Percentiles rank a stretch among this genome's conserved stretches.
These are phyloP conservation scores for Chionodraco myersi DNA, from an alignment of 2,113 vertebrate species.

Conservation along the genomic window DNA sequence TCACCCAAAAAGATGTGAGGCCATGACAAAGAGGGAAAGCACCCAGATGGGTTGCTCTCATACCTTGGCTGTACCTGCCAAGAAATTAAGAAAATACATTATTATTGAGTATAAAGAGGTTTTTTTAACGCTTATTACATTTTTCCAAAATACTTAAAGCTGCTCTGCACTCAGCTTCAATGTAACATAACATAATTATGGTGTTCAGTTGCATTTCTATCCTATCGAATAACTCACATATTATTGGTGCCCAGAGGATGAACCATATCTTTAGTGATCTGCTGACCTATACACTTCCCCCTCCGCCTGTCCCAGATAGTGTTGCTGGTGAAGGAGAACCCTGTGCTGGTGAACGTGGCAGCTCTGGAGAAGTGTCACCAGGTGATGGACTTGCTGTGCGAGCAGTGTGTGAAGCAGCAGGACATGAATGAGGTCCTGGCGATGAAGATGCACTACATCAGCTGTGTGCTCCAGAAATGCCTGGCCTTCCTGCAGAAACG, in stretches of 20 bases:
- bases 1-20: no score
- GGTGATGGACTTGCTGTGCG: conserved; percentile 93
- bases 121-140: no score
- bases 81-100: no score
- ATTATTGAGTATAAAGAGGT: no score
- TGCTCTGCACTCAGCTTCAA: no score
- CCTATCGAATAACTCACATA: background rate
- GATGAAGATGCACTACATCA: conserved; percentile 97
- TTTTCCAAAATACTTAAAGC: no score
- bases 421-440: conserved; percentile 97
- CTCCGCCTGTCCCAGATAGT: conserved; percentile 81
- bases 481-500: conserved; percentile 86
- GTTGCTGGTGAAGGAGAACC: conserved; percentile 91
- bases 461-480: conserved; percentile 91
- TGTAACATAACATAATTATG: no score
- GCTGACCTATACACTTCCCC: background rate
- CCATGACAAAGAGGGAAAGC: no score
- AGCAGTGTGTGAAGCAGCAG: conserved; percentile 94
- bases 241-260: background rate
- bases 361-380: conserved; percentile 90
- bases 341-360: conserved; percentile 85
- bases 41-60: no score
- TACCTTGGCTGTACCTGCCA: no score
- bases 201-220: no score
- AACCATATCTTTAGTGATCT: background rate